A percentile compares a stretch with the other conserved stretches of the same genome.
Conservation (phyloP, 2,888 invertebrate genomes). For the Limnephilus lunatus region DNA sequence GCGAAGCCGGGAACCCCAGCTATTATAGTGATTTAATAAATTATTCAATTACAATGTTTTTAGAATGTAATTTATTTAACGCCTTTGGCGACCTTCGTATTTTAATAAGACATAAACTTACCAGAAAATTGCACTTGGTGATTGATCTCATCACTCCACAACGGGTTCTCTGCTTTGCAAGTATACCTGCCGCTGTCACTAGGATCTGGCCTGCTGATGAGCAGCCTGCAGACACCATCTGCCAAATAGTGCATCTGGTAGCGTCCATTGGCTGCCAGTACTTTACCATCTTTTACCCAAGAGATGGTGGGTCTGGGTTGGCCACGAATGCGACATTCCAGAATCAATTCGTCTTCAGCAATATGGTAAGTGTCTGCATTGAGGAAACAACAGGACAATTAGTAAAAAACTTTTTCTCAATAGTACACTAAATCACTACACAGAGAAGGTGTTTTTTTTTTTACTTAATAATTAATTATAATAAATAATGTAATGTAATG, state of each 20-base stretch:
- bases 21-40: too few species aligned
- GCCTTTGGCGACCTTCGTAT: background rate
- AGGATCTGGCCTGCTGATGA: constrained; percentile 81
- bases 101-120: constrained; percentile 68
- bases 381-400: background rate
- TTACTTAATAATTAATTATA: constrained; percentile 30
- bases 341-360: constrained; percentile 83
- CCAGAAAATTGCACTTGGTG: constrained; percentile 85
- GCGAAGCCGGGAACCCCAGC: too few species aligned
- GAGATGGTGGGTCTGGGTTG: constrained; percentile 84
- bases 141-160: constrained; percentile 85
- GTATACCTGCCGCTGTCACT: constrained; percentile 86
- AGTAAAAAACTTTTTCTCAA: background rate
- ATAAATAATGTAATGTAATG: constrained; percentile 23
- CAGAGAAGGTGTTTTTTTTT: background rate
- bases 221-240: constrained; percentile 85
- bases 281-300: constrained; percentile 86
- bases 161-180: constrained; percentile 85
- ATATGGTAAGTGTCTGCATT: constrained; percentile 83
- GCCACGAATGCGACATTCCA: constrained; percentile 88
- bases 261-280: constrained; percentile 77
- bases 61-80: background rate
- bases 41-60: background rate
- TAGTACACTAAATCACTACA: background rate
- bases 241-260: constrained; percentile 82